Base-by-base conservation (phyloP, 2,113 vertebrate species). In the Tragelaphus imberbis region DNA sequence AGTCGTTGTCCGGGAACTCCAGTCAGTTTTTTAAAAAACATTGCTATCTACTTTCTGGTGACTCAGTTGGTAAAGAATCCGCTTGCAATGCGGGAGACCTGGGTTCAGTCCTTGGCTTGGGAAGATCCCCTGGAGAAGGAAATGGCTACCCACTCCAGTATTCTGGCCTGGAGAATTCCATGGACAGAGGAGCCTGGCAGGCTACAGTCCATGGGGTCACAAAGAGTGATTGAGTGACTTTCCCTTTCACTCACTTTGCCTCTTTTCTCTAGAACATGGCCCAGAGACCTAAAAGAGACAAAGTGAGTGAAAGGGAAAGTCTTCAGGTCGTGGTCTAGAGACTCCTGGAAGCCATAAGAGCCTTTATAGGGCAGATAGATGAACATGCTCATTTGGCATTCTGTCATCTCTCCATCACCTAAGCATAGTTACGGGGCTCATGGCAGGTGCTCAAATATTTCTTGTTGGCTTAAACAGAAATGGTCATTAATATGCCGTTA, bases 181-280 rank as follows among this genome's bases (percentile, higher is more conserved):
- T 40, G 68, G 68, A 75, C 5, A 25, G 68, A 23, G n/a, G 68
- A 0, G 5, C 68, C 68, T 75, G 68, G n/a, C 2, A 0, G n/a
- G 19, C n/a, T 75, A 13, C 19, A 23, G 19, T 75, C 68, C 0
- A 0, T 75, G n/a, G 5, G n/a, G 68, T 75, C 5, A 23, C 68
- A 75, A 40, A 75, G 63, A 68, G 7, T 65, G 63, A 65, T 0
- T 65, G 63, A 65, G 15, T n/a, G 63, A n/a, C 15, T 65, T 40
- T 23, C n/a, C n/a, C 5, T 71, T 71, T 36, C 65, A 36, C 68
- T 71, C 68, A 36, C 19, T 40, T 75, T 25, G n/a, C 36, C 68
- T 71, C 68, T 71, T 40, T 71, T 40, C 68, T 75, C 68, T 75
- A 75, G 68, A 71, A 23, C 9, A 0, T 40, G n/a, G 1, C n/a